Base-by-base conservation (phyloP, 2,113 vertebrate species). In the Sceloporus tristichus region DNA sequence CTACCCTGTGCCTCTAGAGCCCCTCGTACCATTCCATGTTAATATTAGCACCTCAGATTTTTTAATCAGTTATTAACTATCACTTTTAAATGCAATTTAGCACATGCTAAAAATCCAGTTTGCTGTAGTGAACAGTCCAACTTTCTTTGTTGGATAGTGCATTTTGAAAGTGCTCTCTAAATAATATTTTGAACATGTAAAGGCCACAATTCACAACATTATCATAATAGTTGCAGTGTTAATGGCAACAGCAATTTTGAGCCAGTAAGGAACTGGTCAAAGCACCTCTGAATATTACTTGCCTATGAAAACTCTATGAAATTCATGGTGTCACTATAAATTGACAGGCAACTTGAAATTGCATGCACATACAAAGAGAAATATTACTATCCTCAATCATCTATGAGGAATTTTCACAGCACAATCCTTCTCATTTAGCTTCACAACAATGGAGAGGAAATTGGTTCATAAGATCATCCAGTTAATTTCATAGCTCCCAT, bases 1-100 rank as follows among this genome's bases (percentile, higher is more conserved):
- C 66, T 27, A 11, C 18, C 3, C 80, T 13, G 38, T 9, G 59
- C 16, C 65, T 84, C 25, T 68, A 85, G 68, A 95, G 85, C 54
- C 85, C 85, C 89, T 92, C 88, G 92, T 84, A 94, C 87, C 79
- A 87, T 91, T 94, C 86, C 86, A 93, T 93, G 93, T 95, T 95
- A 95, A 95, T 96, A 96, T 96, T 94, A 95, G 95, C 94, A 95
- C 96, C 93, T 95, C 91, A 95, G 93, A 83, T 92, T 85, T 95
- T 93, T 95, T 92, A 95, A 95, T 94, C 92, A 94, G 95, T 94
- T 94, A 93, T 91, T 94, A 89, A 88, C 88, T 78, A 53, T 87
- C 90, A 29, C 6, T 86, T 84, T 85, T 82, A 76, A 82, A 84
- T 90, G 54, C 0, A 0, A 42, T 93, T 91, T 92, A 90, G 87